Base-by-base conservation (phyloP, 2,888 invertebrate species). In the Caenorhabditis panamensis region DNA sequence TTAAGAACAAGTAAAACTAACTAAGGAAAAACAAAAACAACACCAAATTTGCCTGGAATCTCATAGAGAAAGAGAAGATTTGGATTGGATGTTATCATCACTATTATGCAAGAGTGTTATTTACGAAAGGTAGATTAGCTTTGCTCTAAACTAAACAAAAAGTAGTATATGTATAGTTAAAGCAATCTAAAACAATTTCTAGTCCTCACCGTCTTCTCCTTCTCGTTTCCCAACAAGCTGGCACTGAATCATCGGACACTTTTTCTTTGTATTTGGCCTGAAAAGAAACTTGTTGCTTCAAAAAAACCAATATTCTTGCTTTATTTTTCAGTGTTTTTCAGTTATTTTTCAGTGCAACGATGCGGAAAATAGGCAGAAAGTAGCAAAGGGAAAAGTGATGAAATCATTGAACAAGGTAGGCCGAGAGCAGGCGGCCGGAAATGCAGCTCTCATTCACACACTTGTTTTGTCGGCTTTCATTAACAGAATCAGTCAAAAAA, bases 231-330 rank as follows among this genome's bases (percentile, higher is more conserved):
- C 47, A 44, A 41, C 20, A 26, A 41, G 37, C 59, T 28, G 75
- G 51, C 26, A 67, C 67, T 61, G 61, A 75, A 66, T 75, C 66
- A 75, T 61, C 61, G 67, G 58, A 72, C 44, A 72, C 56, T 36
- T 44, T 31, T 53, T 62, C 54, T 41, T 16, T 18, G 13, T 53
- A 20, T 56, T 54, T n/a, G 53, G 37, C 49, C 61, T 61, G 61
- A 51, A 69, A 61, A 61, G 5, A 61, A 61, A 61, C 26, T 41
- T 69, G 53, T 71, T 62, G 26, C 47, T 61, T 69, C 11, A 18
- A 41, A 9, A n/a, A n/a, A n/a, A n/a, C 49, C 22, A n/a, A 37
- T 66, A 54, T 44, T 56, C 9, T 41, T n/a, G 41, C 16, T 13
- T 41, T 6, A 11, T 49, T 22, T 49, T 20, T 22, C 11, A 6